phyloP scores from a whole-genome alignment of 2,888 invertebrate species.

The Cosmia trapezina region DNA sequence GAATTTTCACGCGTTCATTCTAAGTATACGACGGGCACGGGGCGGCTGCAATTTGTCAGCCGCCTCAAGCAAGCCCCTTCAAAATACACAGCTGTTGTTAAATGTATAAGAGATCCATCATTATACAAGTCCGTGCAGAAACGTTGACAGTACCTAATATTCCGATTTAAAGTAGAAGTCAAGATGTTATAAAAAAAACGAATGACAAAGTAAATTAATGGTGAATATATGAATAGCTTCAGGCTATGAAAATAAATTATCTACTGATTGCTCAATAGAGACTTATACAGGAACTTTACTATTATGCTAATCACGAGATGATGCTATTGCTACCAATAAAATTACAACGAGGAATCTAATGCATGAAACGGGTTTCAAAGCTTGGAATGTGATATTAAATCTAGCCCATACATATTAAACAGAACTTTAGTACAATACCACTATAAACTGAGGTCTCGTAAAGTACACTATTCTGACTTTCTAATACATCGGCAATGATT shows the following conservation, averaged over 20 bases:
- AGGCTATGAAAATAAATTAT: constrained; percentile 28
- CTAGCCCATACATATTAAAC: constrained; percentile 38
- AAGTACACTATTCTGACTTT: constrained; percentile 49
- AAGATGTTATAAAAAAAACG: not conserved
- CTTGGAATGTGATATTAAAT: constrained; percentile 45
- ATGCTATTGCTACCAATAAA: constrained; percentile 43
- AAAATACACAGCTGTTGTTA: constrained; percentile 66
- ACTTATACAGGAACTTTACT: constrained; percentile 26
- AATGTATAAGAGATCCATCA: constrained; percentile 63
- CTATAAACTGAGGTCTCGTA: constrained; percentile 40
- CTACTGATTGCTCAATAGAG: constrained; percentile 35
- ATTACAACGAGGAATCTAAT: constrained; percentile 21
- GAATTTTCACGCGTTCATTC: constrained; percentile 72
- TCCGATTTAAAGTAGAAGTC: constrained; percentile 22
- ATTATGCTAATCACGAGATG: constrained; percentile 34
- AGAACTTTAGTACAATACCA: constrained; percentile 48
- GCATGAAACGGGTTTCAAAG: constrained; percentile 27
- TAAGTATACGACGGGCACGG: constrained; percentile 62
- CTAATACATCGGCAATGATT: constrained; percentile 34
- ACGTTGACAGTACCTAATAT: constrained; percentile 22
- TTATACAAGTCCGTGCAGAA: constrained; percentile 45
- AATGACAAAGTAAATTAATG: constrained; percentile 16
- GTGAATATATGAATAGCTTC: not conserved
- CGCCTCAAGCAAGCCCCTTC: constrained; percentile 67
- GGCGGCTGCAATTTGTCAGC: constrained; percentile 73